These are phyloP conservation scores for Stenurella melanura DNA, from an alignment of 2,888 invertebrate genomes.

Conservation along the genomic window DNA sequence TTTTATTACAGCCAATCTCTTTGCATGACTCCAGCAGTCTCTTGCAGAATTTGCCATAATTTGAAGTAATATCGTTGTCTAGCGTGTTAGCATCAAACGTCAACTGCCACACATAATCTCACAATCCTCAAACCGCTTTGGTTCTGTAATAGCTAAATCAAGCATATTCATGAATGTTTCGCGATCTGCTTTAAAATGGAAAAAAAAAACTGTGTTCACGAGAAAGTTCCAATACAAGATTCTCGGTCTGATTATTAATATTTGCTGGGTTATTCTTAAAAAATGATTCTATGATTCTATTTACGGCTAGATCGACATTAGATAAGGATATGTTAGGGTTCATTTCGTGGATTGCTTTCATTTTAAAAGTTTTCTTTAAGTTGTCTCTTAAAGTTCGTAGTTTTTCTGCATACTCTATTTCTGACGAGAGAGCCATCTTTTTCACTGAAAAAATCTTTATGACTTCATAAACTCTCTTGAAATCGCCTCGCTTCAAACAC, in stretches of 20 bases:
- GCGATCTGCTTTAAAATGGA: conserved; percentile 67
- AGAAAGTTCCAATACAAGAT: conserved; percentile 52
- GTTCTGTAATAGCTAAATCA: conserved; percentile 66
- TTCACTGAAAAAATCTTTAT: conserved; percentile 85
- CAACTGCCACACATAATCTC: conserved; percentile 62
- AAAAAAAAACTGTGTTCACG: conserved; percentile 58
- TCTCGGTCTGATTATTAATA: conserved; percentile 61
- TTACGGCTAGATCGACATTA: conserved; percentile 78
- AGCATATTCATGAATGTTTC: conserved; percentile 71
- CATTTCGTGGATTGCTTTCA: conserved; percentile 68
- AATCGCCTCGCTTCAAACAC: conserved; percentile 84
- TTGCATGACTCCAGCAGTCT: conserved; percentile 62
- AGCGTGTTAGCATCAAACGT: conserved; percentile 57
- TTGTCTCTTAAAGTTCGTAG: conserved; percentile 72
- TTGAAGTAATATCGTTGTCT: conserved; percentile 54
- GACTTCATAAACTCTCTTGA: conserved; percentile 85
- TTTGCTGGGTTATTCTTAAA: conserved; percentile 67
- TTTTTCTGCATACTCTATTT: conserved; percentile 82
- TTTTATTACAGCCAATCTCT: conserved; percentile 56
- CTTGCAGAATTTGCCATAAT: conserved; percentile 64
- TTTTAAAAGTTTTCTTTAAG: conserved; percentile 66
- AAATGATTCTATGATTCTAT: conserved; percentile 78
- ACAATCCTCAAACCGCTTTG: conserved; percentile 64
- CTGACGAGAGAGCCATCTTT: conserved; percentile 79
- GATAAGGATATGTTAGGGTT: conserved; percentile 67